A percentile compares a stretch with the other conserved stretches of the same genome.
Evolutionary conservation across 2,888 invertebrate species (phyloP).

Genomic region (Agriopis marginaria): DNA sequence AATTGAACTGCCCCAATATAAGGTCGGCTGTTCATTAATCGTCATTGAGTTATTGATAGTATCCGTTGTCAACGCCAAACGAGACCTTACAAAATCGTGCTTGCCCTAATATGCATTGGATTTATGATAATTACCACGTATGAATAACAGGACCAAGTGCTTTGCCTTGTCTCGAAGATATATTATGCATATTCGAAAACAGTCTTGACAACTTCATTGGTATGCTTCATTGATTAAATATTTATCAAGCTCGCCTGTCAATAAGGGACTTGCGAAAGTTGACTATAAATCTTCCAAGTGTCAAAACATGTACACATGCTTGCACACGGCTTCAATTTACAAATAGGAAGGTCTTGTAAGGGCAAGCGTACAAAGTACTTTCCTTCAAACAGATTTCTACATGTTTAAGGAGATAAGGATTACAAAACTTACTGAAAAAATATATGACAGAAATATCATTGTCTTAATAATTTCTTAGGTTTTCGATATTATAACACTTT

Average conservation of each 20-base stretch:
- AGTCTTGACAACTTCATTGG: conserved; percentile 44
- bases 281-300: conserved; percentile 45
- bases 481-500: too few species aligned
- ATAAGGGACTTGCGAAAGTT: conserved; percentile 46
- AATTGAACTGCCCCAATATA: conserved; percentile 57
- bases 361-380: conserved; percentile 7
- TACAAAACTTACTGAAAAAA: background rate
- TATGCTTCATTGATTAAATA: conserved; percentile 43
- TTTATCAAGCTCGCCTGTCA: conserved; percentile 44
- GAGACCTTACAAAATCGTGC: conserved; percentile 58
- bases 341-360: conserved; percentile 26
- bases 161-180: conserved; percentile 41
- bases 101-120: conserved; percentile 46
- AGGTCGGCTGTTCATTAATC: conserved; percentile 65
- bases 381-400: conserved; percentile 2
- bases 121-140: conserved; percentile 49
- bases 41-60: conserved; percentile 59
- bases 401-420: background rate
- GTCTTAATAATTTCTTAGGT: too few species aligned
- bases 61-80: conserved; percentile 51
- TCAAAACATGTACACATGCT: conserved; percentile 42
- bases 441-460: background rate
- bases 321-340: conserved; percentile 32
- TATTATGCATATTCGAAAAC: conserved; percentile 40
- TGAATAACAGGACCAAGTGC: conserved; percentile 44